Evolutionary conservation across 2,113 vertebrate genomes (phyloP), one percentile per base, ranked within the genome.

Genomic region (Elgaria multicarinata): DNA sequence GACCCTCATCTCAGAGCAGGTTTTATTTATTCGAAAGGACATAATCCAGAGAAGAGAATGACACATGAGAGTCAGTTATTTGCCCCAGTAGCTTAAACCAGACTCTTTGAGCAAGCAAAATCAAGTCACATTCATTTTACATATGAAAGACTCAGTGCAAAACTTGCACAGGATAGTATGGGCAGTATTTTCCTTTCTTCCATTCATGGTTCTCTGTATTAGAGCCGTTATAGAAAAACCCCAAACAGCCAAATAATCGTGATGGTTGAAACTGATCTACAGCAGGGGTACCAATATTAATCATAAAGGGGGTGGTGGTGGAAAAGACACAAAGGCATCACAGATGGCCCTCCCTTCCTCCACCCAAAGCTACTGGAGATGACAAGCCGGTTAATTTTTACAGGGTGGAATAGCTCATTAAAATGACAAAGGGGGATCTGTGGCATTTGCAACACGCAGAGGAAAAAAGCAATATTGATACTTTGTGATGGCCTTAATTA

Each of bases 351-450:
- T 33, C 55, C 64, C 85, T 36, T 78, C 88, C 62, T 84, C 72
- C 82, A 78, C 36, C 44, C 82, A 67, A 62, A 89, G 39, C 83
- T 90, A 88, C 78, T 85, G n/a, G 46, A 93, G 71, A 89, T 87
- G 90, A 93, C 87, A 94, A 89, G 39, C 88, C 75, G 83, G 75
- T n/a, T 83, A 89, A 85, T 91, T 94, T 93, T 94, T 93, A 89
- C 91, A 95, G 82, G 39, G 87, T 94, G 80, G 78, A 91, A 92
- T 93, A 89, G 46, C 75, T 92, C 4, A 0, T 76, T 42, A 13
- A 53, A 88, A n/a, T 9, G 66, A 86, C 77, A 93, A 93, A 93
- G 39, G 28, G 82, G 71, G 91, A 91, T 90, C 67, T 92, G 31
- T 90, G 87, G 93, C 55, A 93, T 93, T 88, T 92, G 89, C 83